Base-by-base conservation (phyloP, 2,113 vertebrate genomes). In the Progne subis region DNA sequence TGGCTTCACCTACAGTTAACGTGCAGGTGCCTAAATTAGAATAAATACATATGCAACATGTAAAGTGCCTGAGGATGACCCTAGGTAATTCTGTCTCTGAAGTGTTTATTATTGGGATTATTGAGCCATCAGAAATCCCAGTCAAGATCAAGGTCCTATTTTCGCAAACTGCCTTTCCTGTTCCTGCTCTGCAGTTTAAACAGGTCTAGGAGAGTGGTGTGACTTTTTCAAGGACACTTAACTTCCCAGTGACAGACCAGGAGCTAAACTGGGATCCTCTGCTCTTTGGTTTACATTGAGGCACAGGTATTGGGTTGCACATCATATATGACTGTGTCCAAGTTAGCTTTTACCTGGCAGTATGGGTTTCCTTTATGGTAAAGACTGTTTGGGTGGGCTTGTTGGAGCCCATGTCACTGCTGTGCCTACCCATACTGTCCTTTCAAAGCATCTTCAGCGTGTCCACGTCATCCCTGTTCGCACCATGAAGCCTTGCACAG, bases 21-120 rank as follows among this genome's bases (percentile, higher is more conserved):
- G 12, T 46, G 43, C 86, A 79, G 78, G 43, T 65, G 14, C 20
- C 72, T 76, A 43, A 61, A 90, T 94, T 90, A 85, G 75, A 92
- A 94, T 93, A 88, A 80, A 94, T 91, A 85, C 85, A 88, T 95
- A 92, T 81, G 72, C 59, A 97, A 63, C 74, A 17, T 63, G 52
- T 60, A 79, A 90, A 95, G n/a, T 77, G 82, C 90, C 93, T 86
- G 78, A 91, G 90, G 87, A 95, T 90, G 85, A 80, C 85, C 76
- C 68, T 46, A 81, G 87, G 75, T 90, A 72, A 59, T 91, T 77
- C 57, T 1, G 0, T 39, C 68, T 90, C 80, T 80, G 79, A 90
- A 94, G 86, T 72, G 43, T 80, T 95, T 89, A 29, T 90, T 77
- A 56, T 67, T 77, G 21, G 68, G 55, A 70, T 88, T 91, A 84